Conservation (phyloP, 2,888 invertebrate genomes). For the Macaria liturata region DNA sequence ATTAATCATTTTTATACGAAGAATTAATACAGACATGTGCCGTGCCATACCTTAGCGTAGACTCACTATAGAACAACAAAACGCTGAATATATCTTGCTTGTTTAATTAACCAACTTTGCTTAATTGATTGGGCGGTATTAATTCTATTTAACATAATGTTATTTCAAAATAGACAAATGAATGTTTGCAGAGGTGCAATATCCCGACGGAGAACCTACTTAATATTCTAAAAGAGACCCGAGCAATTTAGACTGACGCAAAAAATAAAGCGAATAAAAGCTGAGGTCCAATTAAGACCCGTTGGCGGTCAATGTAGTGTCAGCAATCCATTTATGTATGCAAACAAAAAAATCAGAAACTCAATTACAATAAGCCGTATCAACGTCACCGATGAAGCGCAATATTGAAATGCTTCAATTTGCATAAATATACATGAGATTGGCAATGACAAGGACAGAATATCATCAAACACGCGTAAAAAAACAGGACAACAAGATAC, state of each 20-base stretch:
- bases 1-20: no score
- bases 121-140: no score
- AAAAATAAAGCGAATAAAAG: constrained; percentile 11
- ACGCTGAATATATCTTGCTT: no score
- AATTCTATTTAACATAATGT: no score
- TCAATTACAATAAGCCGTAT: constrained; percentile 67
- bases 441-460: constrained; percentile 49
- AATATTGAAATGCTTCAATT: constrained; percentile 73
- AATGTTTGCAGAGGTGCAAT: no score
- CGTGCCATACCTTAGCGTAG: no score
- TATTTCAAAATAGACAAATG: no score
- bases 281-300: constrained; percentile 19
- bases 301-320: constrained; percentile 35
- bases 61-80: no score
- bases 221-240: no score
- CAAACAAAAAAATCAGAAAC: constrained; percentile 55
- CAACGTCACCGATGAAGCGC: constrained; percentile 57
- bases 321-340: constrained; percentile 43
- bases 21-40: no score
- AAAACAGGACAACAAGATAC: constrained; percentile 36
- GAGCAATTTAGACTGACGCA: not conserved
- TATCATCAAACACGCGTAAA: constrained; percentile 31
- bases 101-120: no score
- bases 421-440: constrained; percentile 73
- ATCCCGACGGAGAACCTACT: no score